Evolutionary conservation across 2,113 vertebrate species (phyloP).

Genomic region (Gallinago paraguaiae): DNA sequence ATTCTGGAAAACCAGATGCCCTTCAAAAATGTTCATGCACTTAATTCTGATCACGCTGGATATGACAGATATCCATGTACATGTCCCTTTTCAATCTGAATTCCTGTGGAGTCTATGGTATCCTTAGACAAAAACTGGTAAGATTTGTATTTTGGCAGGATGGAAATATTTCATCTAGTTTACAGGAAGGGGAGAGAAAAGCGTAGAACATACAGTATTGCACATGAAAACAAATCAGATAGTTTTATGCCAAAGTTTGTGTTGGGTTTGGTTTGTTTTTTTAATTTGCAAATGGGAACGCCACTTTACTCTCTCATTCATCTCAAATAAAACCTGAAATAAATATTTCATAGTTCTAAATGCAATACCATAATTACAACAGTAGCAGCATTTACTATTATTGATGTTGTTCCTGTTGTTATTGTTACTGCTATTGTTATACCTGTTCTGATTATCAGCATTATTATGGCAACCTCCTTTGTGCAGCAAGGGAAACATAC

Average conservation of each 20-base stretch:
- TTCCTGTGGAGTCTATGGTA: not conserved
- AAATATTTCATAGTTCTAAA: not conserved
- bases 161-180: not conserved
- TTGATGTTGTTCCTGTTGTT: not conserved
- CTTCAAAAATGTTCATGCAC: not conserved
- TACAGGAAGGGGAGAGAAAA: not conserved
- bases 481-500: slow-evolving; percentile 11
- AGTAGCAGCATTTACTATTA: not conserved
- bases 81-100: not conserved
- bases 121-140: not conserved
- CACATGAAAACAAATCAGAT: not conserved
- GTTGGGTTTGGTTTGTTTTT: not conserved
- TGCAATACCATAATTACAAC: not conserved
- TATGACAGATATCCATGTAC: not conserved
- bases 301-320: not conserved
- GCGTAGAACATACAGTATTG: not conserved
- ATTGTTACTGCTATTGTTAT: not conserved
- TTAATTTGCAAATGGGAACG: not conserved
- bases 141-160: not conserved
- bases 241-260: not conserved
- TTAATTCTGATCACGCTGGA: not conserved
- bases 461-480: not conserved
- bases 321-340: not conserved
- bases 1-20: not conserved
- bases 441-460: not conserved